Evolutionary conservation across 2,113 vertebrate species (phyloP).

Genomic region (Melanostigma gelatinosum): DNA sequence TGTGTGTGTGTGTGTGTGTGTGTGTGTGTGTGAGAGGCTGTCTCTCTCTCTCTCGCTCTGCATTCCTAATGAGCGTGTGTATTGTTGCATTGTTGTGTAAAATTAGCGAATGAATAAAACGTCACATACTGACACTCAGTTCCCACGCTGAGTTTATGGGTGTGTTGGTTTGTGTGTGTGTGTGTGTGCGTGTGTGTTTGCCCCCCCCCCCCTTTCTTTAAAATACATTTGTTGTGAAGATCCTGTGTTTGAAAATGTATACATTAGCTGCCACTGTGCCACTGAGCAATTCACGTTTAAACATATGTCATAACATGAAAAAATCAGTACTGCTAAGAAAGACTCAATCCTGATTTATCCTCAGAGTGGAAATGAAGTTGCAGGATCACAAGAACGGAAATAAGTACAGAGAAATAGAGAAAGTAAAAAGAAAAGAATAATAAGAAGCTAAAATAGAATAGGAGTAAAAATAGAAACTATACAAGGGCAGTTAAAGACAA

Average conservation of each 20-base stretch:
- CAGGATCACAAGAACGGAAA: no score
- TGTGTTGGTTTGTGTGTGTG: slow-evolving; percentile 16
- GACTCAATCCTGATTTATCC: no score
- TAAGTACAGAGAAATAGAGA: no score
- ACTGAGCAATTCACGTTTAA: background rate
- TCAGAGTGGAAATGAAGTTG: no score
- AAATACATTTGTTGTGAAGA: background rate
- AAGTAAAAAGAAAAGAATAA: no score
- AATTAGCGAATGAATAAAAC: slow-evolving; percentile 81
- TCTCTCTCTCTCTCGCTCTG: slow-evolving; percentile 32
- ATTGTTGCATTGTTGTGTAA: slow-evolving; percentile 79
- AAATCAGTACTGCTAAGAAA: no score
- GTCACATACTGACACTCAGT: slow-evolving; percentile 71
- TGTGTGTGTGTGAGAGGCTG: slow-evolving; percentile 1
- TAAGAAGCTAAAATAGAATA: background rate
- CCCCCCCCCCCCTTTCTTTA: background rate
- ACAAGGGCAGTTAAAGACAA: no score
- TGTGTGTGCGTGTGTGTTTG: background rate
- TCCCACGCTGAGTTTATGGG: slow-evolving; percentile 50
- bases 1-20: background rate
- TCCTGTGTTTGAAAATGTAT: slow-evolving; percentile 17
- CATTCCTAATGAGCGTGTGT: slow-evolving; percentile 71
- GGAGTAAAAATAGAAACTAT: background rate
- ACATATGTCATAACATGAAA: background rate
- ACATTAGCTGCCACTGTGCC: background rate